These are phyloP conservation scores for Amia ocellicauda DNA, from an alignment of 2,113 vertebrate genomes.

Conservation along the genomic window DNA sequence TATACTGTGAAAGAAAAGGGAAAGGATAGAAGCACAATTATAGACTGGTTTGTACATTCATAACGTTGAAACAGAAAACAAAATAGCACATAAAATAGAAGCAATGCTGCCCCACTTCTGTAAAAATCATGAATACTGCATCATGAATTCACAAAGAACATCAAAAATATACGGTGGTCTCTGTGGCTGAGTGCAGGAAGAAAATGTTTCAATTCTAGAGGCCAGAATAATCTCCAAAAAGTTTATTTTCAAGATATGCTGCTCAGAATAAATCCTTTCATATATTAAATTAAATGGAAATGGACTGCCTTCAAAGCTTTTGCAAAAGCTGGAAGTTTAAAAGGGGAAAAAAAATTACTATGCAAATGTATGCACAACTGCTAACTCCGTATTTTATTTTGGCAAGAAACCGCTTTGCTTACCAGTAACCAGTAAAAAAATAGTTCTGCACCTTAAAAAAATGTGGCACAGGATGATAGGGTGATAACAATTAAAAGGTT, in stretches of 20 bases:
- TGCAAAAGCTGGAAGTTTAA: conserved; percentile 34
- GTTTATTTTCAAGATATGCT: conserved; percentile 24
- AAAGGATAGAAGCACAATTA: neutral
- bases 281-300: conserved; percentile 39
- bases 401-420: neutral
- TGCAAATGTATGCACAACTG: conserved; percentile 56
- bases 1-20: too few species aligned
- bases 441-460: neutral
- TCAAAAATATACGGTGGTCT: conserved; percentile 24
- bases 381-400: conserved; percentile 36
- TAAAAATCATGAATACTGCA: conserved; percentile 39
- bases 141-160: conserved; percentile 53
- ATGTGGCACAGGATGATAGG: neutral
- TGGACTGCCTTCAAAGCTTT: conserved; percentile 34
- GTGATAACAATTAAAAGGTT: neutral
- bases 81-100: conserved; percentile 7
- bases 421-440: neutral
- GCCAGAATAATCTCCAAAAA: conserved; percentile 21
- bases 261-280: conserved; percentile 28
- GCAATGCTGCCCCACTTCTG: conserved; percentile 29
- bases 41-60: neutral
- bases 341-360: conserved; percentile 50
- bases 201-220: conserved; percentile 26
- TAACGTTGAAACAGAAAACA: conserved; percentile 22
- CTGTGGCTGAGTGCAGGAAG: conserved; percentile 5